Evolutionary conservation across 2,113 vertebrate species (phyloP).

Genomic region (Prionailurus bengalensis): DNA sequence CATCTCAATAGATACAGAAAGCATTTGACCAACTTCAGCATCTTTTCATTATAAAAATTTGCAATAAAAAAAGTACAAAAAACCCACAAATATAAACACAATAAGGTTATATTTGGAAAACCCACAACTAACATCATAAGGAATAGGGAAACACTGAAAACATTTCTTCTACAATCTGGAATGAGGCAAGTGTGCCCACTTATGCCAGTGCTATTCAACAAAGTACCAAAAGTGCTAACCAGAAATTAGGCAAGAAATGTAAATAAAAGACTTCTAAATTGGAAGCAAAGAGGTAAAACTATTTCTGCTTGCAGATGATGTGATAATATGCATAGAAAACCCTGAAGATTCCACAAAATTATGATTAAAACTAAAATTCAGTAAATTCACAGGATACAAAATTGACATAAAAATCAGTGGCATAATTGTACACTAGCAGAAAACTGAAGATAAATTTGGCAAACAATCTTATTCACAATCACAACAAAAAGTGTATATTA

Average conservation of each 20-base stretch:
- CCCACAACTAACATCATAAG: background rate
- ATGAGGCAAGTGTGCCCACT: background rate
- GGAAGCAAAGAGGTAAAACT: background rate
- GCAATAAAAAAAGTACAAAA: background rate
- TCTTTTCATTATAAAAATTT: background rate
- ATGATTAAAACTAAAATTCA: background rate
- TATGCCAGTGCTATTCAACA: background rate
- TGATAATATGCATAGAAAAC: background rate
- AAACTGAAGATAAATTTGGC: background rate
- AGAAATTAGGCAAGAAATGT: background rate
- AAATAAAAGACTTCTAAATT: background rate
- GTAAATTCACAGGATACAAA: background rate
- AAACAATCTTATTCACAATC: background rate
- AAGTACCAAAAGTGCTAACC: background rate
- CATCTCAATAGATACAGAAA: background rate
- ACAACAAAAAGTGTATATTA: background rate
- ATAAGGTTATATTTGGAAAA: background rate
- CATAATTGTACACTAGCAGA: background rate
- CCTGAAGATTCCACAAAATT: background rate
- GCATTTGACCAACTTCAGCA: background rate
- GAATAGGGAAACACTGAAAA: background rate
- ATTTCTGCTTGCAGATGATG: background rate
- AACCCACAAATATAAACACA: background rate
- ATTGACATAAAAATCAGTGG: background rate
- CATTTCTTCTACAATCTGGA: background rate